Base-by-base conservation (phyloP, 2,888 invertebrate species). In the Oscheius sp. region DNA sequence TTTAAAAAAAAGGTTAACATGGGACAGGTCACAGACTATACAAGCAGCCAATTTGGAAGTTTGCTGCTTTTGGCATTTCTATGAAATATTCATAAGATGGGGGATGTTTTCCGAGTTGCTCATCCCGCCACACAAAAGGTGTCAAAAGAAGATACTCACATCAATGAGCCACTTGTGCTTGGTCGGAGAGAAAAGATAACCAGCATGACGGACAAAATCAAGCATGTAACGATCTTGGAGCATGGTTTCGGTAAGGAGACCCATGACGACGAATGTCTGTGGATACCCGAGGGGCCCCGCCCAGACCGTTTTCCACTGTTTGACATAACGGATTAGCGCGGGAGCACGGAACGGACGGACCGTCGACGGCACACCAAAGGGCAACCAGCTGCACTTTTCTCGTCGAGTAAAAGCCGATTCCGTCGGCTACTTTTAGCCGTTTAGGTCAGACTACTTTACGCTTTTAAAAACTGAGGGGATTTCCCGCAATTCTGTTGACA, bases 121-220 rank as follows among this genome's bases (percentile, higher is more conserved):
- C 35, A 35, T 35, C 35, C 35, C n/a, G n/a, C n/a, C n/a, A n/a
- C n/a, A 35, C 35, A 35, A 35, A 35, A 35, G 35, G 35, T 35
- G 9, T 35, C 9, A 9, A 35, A 35, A 35, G 35, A 9, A 9
- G 35, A 35, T 46, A 76, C 79, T 76, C 58, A 82, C 82, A 74
- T 82, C 76, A 27, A 81, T 78, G 55, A 81, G 35, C 76, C 78
- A 80, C 49, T 76, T 77, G 49, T 77, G 52, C 29, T 70, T 72
- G 23, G 59, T 63, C n/a, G 72, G 73, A 46, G 75, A 41, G 69
- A 79, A 82, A 16, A 82, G 35, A 18, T 71, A 72, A 59, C 76
- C 80, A 1, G 79, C 78, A n/a, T 78, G 75, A 13, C 66, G 61
- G 73, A 83, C 72, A 58, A 83, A 83, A 46, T 71, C 69, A n/a